A percentile compares a stretch with the other conserved stretches of the same genome.
Conservation (phyloP, 2,113 vertebrate genomes). For the Gasterosteus aculeatus region DNA sequence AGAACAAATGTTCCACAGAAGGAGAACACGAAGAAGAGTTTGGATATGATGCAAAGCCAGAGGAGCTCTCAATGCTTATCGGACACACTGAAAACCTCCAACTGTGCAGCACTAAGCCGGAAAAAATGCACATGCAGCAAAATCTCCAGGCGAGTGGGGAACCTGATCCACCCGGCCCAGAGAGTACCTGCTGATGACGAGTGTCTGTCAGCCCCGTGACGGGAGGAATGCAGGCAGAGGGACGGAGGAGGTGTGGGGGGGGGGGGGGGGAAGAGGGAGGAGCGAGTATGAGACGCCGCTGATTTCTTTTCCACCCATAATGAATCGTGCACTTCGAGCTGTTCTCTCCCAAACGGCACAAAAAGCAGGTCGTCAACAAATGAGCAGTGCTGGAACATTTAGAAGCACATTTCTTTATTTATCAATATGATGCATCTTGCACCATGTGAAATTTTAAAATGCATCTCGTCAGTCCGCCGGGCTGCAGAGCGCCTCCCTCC, state of each 20-base stretch:
- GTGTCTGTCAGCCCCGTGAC: conserved; percentile 75
- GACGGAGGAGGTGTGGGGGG: conserved; percentile 14
- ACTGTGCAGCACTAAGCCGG: conserved; percentile 61
- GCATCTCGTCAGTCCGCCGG: background rate
- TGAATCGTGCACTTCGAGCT: conserved; percentile 39
- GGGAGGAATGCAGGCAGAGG: conserved; percentile 63
- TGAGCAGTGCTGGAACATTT: too few relatives aligned
- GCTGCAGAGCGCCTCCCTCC: background rate
- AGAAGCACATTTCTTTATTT: conserved; percentile 21
- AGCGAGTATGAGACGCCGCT: conserved; percentile 16
- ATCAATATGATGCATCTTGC: conserved; percentile 20
- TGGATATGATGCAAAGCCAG: conserved; percentile 13
- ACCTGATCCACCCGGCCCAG: conserved; percentile 74
- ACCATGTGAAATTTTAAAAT: background rate
- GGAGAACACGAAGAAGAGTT: conserved; percentile 12
- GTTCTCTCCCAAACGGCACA: conserved; percentile 10
- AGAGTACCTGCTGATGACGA: conserved; percentile 78
- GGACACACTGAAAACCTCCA: conserved; percentile 62
- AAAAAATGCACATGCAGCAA: conserved; percentile 72
- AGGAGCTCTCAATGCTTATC: conserved; percentile 56
- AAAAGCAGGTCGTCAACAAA: background rate
- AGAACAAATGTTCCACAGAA: conserved; percentile 17
- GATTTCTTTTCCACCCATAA: conserved; percentile 49
- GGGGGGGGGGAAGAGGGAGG: conserved; percentile 15
- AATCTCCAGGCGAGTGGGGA: conserved; percentile 66